These are phyloP conservation scores for Tetranychus truncatus DNA, from an alignment of 2,888 invertebrate species.

Conservation along the genomic window DNA sequence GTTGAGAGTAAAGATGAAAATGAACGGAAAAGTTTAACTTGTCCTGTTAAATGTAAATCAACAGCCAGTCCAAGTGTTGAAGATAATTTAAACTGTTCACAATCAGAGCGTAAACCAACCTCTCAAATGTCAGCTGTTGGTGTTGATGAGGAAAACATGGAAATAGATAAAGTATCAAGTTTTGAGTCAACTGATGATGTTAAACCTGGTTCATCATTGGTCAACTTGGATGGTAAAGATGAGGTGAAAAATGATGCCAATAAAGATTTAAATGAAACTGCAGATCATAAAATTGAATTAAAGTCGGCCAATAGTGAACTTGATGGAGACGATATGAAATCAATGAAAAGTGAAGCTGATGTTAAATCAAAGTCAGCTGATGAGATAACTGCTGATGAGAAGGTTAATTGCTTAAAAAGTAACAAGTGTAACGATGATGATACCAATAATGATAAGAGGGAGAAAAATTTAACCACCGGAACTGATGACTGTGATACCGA, in stretches of 20 bases:
- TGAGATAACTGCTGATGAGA: not conserved
- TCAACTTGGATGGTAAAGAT: not conserved
- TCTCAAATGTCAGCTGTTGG: not conserved
- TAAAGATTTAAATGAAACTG: not conserved
- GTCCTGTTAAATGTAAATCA: not conserved
- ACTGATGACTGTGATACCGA: not conserved
- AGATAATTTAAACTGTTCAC: not conserved
- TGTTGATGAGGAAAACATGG: not conserved
- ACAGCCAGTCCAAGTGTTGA: not conserved
- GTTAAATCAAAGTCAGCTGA: no score
- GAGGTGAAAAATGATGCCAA: slow-evolving; percentile 10
- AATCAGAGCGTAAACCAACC: not conserved
- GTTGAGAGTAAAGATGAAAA: not conserved
- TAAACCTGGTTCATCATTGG: not conserved
- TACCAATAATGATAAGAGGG: not conserved
- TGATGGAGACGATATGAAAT: no score
- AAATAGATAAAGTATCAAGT: not conserved
- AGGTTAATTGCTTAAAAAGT: not conserved
- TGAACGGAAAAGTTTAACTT: not conserved
- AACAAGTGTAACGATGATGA: not conserved
- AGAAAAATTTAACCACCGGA: not conserved
- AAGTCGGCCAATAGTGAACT: no score
- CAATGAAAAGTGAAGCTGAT: no score
- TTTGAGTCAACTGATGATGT: no score
- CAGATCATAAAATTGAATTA: not conserved